phyloP scores from a whole-genome alignment of 1,140 invertebrate genomes.

The Antheraea mylitta region DNA sequence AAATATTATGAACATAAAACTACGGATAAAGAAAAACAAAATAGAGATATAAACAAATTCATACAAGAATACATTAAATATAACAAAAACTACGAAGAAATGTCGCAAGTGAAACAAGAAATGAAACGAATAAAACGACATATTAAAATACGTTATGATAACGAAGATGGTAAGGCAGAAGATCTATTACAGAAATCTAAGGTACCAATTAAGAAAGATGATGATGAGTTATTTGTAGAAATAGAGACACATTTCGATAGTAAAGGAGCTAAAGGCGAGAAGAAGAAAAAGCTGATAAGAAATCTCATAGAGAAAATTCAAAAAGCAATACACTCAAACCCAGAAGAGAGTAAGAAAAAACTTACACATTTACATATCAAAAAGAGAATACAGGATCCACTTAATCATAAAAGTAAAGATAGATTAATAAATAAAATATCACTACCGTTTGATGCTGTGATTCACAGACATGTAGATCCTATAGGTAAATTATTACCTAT shows the following conservation, averaged over 20 bases:
- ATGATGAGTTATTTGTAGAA: constrained; percentile 65
- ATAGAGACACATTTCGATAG: constrained; percentile 69
- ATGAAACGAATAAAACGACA: constrained; percentile 46
- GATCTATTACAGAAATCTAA: constrained; percentile 21
- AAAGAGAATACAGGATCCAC: constrained; percentile 56
- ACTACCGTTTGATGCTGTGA: constrained; percentile 23
- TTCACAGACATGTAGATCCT: constrained; percentile 46
- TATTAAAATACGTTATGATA: constrained; percentile 43
- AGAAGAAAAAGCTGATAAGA: constrained; percentile 57
- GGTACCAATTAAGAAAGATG: constrained; percentile 27
- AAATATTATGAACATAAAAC: constrained; percentile 11
- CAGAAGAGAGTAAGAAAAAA: constrained; percentile 25
- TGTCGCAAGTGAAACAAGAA: constrained; percentile 10
- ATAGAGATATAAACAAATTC: constrained; percentile 18
- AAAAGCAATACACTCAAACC: constrained; percentile 53
- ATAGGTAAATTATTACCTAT: constrained; percentile 43
- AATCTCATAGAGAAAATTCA: constrained; percentile 61
- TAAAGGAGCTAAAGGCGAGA: constrained; percentile 54
- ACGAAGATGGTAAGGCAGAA: constrained; percentile 19
- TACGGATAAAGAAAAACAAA: constrained; percentile 18
- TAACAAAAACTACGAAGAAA: constrained; percentile 17
- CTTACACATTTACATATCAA: constrained; percentile 38
- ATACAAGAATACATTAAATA: constrained; percentile 46
- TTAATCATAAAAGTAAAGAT: constrained; percentile 30
- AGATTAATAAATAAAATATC: constrained; percentile 23